Evolutionary conservation across 1,140 invertebrate species (phyloP).

Genomic region (Zaprionus vittiger): DNA sequence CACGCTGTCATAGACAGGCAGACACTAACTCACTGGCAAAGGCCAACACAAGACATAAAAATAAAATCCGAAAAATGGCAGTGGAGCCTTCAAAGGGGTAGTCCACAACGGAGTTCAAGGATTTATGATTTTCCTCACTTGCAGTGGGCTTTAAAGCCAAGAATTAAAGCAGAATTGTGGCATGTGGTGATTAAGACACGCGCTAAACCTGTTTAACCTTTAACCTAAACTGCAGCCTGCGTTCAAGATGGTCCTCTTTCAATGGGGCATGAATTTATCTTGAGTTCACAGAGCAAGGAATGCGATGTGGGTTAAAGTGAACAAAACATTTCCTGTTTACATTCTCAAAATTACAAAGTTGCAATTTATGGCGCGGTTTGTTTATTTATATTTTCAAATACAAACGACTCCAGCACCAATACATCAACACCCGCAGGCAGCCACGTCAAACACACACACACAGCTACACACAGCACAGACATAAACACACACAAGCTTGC

Average conservation of each 20-base stretch:
- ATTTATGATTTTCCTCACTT: not conserved
- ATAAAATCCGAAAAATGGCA: conserved; percentile 5
- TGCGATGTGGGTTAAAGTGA: conserved; percentile 34
- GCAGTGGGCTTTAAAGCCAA: not conserved
- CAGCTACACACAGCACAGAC: conserved; percentile 38
- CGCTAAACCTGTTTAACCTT: not conserved
- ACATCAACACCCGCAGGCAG: not conserved
- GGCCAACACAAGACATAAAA: conserved; percentile 6
- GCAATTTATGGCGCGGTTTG: conserved; percentile 75
- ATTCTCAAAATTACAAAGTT: conserved; percentile 73
- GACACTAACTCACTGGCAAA: conserved; percentile 3
- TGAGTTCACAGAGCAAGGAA: conserved; percentile 1
- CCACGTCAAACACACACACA: conserved; percentile 8
- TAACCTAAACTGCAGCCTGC: not conserved
- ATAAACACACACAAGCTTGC: conserved; percentile 38
- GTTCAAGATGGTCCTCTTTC: not conserved
- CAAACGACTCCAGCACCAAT: conserved; percentile 9
- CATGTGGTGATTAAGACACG: not conserved
- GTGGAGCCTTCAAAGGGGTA: not conserved
- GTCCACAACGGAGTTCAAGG: not conserved
- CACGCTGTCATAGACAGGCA: conserved; percentile 16
- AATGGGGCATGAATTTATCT: conserved; percentile 13
- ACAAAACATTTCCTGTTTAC: conserved; percentile 80
- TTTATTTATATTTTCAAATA: conserved; percentile 54
- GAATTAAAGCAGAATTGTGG: not conserved